phyloP scores from a whole-genome alignment of 2,888 invertebrate genomes.

The Himalopsyche japonica region DNA sequence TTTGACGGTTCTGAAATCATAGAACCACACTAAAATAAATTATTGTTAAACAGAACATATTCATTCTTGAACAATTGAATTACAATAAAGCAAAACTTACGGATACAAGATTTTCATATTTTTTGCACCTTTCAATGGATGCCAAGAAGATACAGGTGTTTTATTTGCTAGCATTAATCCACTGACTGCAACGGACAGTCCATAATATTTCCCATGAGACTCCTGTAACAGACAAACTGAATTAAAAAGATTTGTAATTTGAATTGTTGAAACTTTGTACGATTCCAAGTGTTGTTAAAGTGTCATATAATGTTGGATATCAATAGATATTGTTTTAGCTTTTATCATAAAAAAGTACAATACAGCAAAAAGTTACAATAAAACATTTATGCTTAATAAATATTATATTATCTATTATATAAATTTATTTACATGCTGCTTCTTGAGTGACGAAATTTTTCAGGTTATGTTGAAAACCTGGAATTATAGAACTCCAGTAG shows the following conservation, averaged over 20 bases:
- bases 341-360: too few species aligned
- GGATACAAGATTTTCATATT: slow-evolving; percentile 54
- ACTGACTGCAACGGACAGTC: slow-evolving; percentile 66
- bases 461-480: too few species aligned
- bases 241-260: background rate
- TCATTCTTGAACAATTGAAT: background rate
- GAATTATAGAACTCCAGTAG: too few species aligned
- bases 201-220: slow-evolving; percentile 59
- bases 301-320: too few species aligned
- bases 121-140: slow-evolving; percentile 67
- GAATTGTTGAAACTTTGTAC: too few species aligned
- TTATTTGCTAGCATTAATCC: slow-evolving; percentile 74
- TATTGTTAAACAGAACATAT: background rate
- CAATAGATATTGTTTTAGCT: too few species aligned
- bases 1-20: slow-evolving; percentile 48
- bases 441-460: too few species aligned
- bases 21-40: background rate
- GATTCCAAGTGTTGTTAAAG: too few species aligned
- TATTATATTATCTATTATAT: too few species aligned
- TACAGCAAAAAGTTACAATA: too few species aligned
- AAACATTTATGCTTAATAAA: too few species aligned
- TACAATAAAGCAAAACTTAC: slow-evolving; percentile 46
- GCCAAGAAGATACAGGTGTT: slow-evolving; percentile 72
- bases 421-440: too few species aligned
- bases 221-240: slow-evolving; percentile 46